Base-by-base conservation (phyloP, 2,113 vertebrate species). In the Oryzias celebensis region DNA sequence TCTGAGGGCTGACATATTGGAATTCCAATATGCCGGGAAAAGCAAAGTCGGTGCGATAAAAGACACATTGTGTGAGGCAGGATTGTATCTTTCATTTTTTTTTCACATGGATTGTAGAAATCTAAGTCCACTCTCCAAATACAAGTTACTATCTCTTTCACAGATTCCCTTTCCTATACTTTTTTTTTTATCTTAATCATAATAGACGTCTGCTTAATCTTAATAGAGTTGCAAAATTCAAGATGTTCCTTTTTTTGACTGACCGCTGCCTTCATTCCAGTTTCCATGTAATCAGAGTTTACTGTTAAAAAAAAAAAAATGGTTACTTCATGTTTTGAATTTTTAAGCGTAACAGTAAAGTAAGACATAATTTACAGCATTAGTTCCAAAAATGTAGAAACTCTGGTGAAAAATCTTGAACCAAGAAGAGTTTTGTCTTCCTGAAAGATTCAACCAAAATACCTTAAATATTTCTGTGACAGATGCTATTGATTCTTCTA, bases 301-400 rank as follows among this genome's bases (percentile, higher is more conserved):
- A 61, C 48, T 12, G 12, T 36, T 12, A 36, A 36, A 10, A 12
- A 12, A 12, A 2, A 36, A 36, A 36, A 36, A 36, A n/a, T n/a
- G 36, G 36, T 28, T 4, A 47, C 16, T 60, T 10, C 28, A 42
- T 43, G 43, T 52, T 59, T 64, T 61, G 45, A 63, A 63, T 61
- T 46, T 58, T 60, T 48, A 68, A 51, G 2, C 20, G 16, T 20
- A 12, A 52, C 44, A 42, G 50, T 1, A 24, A 65, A 46, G 47
- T 36, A 62, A 50, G 63, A 58, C 45, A 22, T 74, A 31, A 68
- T 18, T 43, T 23, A 44, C 20, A 53, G 57, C 58, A 75, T 16
- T 62, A 63, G 56, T 17, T 43, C 17, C 4, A 15, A 62, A 52
- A 58, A 46, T 57, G 49, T 18, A 8, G 31, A 8, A 36, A 60